phyloP scores from a whole-genome alignment of 2,888 invertebrate genomes.

The Mythimna loreyi region DNA sequence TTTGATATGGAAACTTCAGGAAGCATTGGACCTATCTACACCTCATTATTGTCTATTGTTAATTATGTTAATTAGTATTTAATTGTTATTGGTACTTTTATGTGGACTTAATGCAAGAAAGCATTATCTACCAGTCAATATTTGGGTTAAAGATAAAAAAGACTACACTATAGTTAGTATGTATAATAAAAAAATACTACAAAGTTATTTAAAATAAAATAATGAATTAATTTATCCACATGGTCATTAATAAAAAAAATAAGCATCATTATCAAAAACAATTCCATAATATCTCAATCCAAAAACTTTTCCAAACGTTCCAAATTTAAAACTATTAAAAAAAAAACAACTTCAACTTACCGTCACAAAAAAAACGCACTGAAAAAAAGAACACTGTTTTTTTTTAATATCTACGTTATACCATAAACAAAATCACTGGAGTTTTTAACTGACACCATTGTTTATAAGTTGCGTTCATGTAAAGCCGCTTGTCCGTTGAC shows the following conservation, averaged over 20 bases:
- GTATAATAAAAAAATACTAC: too few species aligned
- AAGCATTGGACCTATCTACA: too few species aligned
- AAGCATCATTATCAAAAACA: background rate
- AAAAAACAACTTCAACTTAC: conserved; percentile 21
- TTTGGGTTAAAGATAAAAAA: too few species aligned
- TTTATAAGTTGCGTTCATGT: conserved; percentile 44
- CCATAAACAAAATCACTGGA: conserved; percentile 46
- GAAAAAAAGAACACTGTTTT: conserved; percentile 25
- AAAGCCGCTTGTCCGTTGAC: background rate
- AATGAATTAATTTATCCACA: too few species aligned
- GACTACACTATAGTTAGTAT: too few species aligned
- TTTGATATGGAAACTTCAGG: too few species aligned
- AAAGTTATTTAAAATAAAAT: too few species aligned
- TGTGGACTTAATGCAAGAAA: too few species aligned
- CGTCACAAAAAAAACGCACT: conserved; percentile 1
- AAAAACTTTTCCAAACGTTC: background rate
- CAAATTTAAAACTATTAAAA: background rate
- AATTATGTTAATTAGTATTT: background rate
- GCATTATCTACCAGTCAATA: too few species aligned
- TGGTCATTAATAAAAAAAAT: background rate
- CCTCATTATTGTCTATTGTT: background rate
- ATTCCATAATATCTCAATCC: too few species aligned
- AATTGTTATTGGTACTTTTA: too few species aligned
- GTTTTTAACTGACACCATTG: conserved; percentile 46
- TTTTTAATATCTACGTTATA: conserved; percentile 11